Evolutionary conservation across 2,797 vertebrate genomes (phyloP).

Genomic region (Rhabdomys pumilio): DNA sequence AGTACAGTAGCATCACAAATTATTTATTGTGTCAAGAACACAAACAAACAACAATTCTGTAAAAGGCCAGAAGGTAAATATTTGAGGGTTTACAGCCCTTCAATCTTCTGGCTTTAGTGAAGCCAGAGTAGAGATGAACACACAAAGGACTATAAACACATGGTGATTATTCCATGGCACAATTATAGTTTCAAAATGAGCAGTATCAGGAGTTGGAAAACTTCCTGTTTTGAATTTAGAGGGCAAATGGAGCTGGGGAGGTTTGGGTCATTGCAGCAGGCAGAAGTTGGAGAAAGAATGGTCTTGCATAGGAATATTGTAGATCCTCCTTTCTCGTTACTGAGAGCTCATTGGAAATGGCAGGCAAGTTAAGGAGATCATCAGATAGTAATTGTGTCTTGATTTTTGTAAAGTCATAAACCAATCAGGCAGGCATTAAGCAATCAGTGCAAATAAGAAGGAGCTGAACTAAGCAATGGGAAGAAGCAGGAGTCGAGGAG

Average conservation of each 20-base stretch:
- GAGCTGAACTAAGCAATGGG: not conserved
- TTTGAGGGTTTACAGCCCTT: not conserved
- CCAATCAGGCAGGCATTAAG: not conserved
- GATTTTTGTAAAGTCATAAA: slow-evolving; percentile 33
- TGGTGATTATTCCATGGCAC: not conserved
- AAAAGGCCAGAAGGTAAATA: not conserved
- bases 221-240: not conserved
- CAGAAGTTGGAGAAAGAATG: not conserved
- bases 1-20: not conserved
- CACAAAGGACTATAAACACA: not conserved
- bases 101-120: not conserved
- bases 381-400: not conserved
- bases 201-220: not conserved
- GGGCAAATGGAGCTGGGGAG: not conserved
- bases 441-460: not conserved
- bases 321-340: not conserved
- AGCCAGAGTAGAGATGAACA: not conserved
- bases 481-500: not conserved
- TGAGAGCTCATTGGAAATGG: not conserved
- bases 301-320: not conserved
- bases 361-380: not conserved
- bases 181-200: not conserved
- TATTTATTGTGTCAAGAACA: not conserved
- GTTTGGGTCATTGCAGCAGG: not conserved
- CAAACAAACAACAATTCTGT: not conserved